Evolutionary conservation across 92 coral and sea anemone genomes (phyloP).

Genomic region (Porites lobata): DNA sequence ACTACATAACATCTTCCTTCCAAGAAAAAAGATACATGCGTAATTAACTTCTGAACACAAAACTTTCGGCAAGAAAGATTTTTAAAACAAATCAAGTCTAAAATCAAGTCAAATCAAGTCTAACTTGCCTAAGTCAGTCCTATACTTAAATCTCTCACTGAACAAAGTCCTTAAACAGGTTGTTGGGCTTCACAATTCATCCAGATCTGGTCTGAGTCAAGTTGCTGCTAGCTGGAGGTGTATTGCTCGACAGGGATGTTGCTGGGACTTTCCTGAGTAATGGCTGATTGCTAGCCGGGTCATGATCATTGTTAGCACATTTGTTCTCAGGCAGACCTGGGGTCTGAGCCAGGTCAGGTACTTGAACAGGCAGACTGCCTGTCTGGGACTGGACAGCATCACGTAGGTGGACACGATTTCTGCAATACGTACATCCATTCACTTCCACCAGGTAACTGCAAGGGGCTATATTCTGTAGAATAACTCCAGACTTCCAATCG

Average conservation of each 20-base stretch:
- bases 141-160: neutral
- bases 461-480: constrained; percentile 56
- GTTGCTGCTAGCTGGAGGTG: neutral
- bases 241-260: no score
- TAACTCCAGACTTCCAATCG: constrained; percentile 26
- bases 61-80: no score
- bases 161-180: neutral
- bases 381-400: neutral
- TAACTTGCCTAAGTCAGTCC: neutral
- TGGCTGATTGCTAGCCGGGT: neutral
- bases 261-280: neutral
- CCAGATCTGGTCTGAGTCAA: constrained; percentile 14
- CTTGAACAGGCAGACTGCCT: constrained; percentile 15
- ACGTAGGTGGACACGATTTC: constrained; percentile 49
- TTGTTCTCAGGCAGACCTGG: neutral
- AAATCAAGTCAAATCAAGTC: neutral
- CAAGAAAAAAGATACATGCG: no score
- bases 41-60: no score
- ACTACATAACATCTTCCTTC: no score
- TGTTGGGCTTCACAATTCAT: neutral
- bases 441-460: constrained; percentile 55
- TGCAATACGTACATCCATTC: constrained; percentile 44
- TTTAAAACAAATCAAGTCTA: no score
- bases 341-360: neutral
- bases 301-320: neutral